A percentile compares a stretch with the other conserved stretches of the same genome.
These are phyloP conservation scores for Drosophila neocordata DNA, from an alignment of 1,140 invertebrate genomes.

Conservation along the genomic window DNA sequence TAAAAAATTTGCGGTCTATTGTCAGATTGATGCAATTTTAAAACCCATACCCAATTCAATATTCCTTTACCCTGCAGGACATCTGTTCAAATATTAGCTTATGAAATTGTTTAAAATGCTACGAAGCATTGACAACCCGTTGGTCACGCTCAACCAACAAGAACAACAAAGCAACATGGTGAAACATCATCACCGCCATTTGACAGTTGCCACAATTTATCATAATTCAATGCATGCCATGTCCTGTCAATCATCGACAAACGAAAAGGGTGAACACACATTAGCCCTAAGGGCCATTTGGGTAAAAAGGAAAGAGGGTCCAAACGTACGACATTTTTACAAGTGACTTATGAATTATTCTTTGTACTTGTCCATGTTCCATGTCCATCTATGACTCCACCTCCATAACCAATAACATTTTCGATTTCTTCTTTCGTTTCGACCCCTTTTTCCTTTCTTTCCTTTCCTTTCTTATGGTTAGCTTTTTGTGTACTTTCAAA, in stretches of 20 bases:
- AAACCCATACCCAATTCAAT: conserved; percentile 24
- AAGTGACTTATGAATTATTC: conserved; percentile 81
- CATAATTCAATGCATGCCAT: conserved; percentile 81
- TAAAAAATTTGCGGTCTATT: conserved; percentile 69
- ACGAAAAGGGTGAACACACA: conserved; percentile 64
- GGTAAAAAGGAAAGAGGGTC: conserved; percentile 20
- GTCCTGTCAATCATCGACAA: conserved; percentile 71
- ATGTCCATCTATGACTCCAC: conserved; percentile 15
- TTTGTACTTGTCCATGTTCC: conserved; percentile 32
- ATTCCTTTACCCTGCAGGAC: conserved; percentile 39
- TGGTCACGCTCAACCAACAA: conserved; percentile 56
- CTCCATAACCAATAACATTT: background rate
- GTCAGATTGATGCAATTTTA: conserved; percentile 69
- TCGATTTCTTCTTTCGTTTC: conserved; percentile 17
- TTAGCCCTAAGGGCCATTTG: conserved; percentile 41
- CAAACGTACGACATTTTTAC: conserved; percentile 61
- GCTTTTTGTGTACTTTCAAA: conserved; percentile 61
- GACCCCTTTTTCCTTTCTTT: conserved; percentile 6
- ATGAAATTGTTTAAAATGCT: conserved; percentile 77
- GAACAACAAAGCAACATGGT: background rate
- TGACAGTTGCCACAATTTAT: conserved; percentile 82
- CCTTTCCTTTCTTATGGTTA: conserved; percentile 36
- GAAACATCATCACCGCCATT: conserved; percentile 55
- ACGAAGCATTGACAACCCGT: conserved; percentile 57
- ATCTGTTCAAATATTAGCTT: conserved; percentile 79